Evolutionary conservation across 2,797 vertebrate genomes (phyloP).

Genomic region (Anableps anableps): DNA sequence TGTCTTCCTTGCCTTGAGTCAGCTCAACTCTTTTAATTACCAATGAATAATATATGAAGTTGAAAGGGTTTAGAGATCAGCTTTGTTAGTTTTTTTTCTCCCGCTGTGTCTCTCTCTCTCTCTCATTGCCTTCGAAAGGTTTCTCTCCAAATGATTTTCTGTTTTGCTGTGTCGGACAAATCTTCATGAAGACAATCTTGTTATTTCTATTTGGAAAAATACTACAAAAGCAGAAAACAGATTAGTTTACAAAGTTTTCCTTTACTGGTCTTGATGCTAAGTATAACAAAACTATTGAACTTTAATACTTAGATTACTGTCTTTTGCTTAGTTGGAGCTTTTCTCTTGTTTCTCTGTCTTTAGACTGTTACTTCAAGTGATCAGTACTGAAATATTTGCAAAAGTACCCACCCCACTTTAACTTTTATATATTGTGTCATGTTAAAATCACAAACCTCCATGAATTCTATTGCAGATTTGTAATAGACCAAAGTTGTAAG

Average conservation of each 20-base stretch:
- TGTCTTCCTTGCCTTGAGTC: constrained; percentile 15
- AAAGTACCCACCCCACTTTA: no score
- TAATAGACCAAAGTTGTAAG: not conserved
- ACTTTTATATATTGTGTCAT: not conserved
- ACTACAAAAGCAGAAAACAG: not conserved
- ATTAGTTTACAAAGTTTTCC: not conserved
- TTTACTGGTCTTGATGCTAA: not conserved
- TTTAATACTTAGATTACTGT: not conserved
- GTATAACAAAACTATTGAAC: not conserved
- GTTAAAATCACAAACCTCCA: not conserved
- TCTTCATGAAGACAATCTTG: not conserved
- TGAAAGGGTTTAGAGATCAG: constrained; percentile 23
- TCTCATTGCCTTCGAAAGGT: not conserved
- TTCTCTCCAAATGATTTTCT: not conserved
- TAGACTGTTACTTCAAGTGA: not conserved
- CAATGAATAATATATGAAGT: constrained; percentile 66
- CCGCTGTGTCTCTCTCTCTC: not conserved
- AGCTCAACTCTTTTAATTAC: constrained; percentile 53
- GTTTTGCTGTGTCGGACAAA: not conserved
- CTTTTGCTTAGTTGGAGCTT: not conserved
- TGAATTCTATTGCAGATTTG: not conserved
- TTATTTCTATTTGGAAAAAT: not conserved
- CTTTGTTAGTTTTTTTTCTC: not conserved
- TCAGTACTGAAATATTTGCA: not conserved
- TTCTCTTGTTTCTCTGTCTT: not conserved